Evolutionary conservation across 2,888 invertebrate genomes (phyloP).

Genomic region (Sialis fuliginosa): DNA sequence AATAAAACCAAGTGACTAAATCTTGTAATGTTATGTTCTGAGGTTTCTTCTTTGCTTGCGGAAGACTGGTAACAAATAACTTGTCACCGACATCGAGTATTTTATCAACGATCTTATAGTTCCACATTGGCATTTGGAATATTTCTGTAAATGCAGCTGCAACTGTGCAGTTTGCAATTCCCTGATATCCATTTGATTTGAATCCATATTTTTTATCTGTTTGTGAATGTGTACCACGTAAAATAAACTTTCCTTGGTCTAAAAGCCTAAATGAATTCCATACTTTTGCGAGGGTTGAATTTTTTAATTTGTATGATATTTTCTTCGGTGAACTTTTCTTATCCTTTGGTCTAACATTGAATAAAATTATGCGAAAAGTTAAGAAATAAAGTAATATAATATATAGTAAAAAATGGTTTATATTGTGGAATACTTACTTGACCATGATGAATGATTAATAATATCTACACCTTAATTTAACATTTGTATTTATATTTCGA

Average conservation of each 20-base stretch:
- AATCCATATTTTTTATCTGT: slow-evolving; percentile 17
- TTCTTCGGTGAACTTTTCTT: neutral
- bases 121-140: slow-evolving; percentile 38
- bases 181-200: slow-evolving; percentile 26
- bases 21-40: slow-evolving; percentile 13
- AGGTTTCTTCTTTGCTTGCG: slow-evolving; percentile 8
- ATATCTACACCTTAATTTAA: too few species aligned
- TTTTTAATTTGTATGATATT: slow-evolving; percentile 7
- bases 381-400: too few species aligned
- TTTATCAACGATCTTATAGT: slow-evolving; percentile 34
- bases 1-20: slow-evolving; percentile 19
- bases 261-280: slow-evolving; percentile 7
- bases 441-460: too few species aligned
- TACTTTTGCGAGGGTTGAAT: slow-evolving; percentile 21
- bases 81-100: slow-evolving; percentile 45
- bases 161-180: slow-evolving; percentile 35
- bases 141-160: slow-evolving; percentile 38
- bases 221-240: slow-evolving; percentile 19
- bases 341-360: too few species aligned
- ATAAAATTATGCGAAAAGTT: too few species aligned
- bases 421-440: too few species aligned
- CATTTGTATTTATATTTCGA: too few species aligned
- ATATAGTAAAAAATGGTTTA: too few species aligned
- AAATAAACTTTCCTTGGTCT: slow-evolving; percentile 19
- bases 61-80: slow-evolving; percentile 26